Evolutionary conservation across 2,113 vertebrate genomes (phyloP), one percentile per base, ranked within the genome.

Genomic region (Podarcis muralis): DNA sequence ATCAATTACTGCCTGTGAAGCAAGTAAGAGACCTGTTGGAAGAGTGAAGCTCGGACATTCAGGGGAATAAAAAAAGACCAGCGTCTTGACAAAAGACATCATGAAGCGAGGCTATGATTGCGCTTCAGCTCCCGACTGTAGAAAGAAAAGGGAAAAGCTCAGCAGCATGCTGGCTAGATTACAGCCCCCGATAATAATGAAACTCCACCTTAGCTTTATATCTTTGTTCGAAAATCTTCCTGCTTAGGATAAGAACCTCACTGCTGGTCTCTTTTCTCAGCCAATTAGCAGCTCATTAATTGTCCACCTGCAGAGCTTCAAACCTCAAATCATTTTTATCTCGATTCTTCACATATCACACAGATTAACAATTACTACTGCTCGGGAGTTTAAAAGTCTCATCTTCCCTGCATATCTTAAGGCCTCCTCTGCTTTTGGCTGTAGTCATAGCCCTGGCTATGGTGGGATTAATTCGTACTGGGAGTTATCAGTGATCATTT

Each of bases 201-300:
- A 5, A 68, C 22, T 53, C 20, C 43, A 20, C 18, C 6, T 57
- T 4, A 20, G 72, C 27, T 62, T 23, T 7, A 8, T 80, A 75
- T 66, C 68, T 22, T 0, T 75, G 66, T 40, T 57, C 37, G 18
- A 22, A 37, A 79, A 6, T 25, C 6, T 81, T 71, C 25, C 79
- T 59, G 16, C 43, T 93, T 71, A 84, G 89, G 81, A 93, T 43
- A 35, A 25, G 43, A 89, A 75, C 32, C 37, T 84, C 8, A 53
- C 65, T 87, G 66, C 23, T 83, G 40, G 48, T 68, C 1, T 88
- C 89, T 92, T 88, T 90, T 7, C 77, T 82, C 84, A 74, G 32
- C 22, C 87, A 94, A 83, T 94, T 93, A 95, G 74, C 27, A 69
- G 25, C 78, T 94, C 87, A 89, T 94, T 95, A 93, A 65, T 91